Evolutionary conservation across 64 coral and sea anemone genomes (phyloP), one percentile per base, ranked within the genome.

Genomic region (Trachythela sp.): DNA sequence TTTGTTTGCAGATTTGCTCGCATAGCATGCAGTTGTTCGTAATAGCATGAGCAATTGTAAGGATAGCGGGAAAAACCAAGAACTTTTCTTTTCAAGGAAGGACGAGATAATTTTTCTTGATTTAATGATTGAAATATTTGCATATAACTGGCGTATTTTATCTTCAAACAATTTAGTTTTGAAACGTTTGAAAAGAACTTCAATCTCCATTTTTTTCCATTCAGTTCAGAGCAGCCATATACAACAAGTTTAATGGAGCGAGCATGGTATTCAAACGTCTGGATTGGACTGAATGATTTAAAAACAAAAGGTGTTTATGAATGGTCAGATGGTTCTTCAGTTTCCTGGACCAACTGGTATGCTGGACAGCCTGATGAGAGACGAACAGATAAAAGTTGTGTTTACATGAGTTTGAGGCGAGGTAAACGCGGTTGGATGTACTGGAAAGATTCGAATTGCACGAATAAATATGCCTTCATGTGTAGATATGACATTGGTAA

Each of bases 281-380:
- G 75, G 75, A 80, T 37, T 34, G 75, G 75, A 37, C 34, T 80
- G 20, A 80, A 80, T 39, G 75, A 80, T n/a, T n/a, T n/a, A 36
- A 80, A 80, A 80, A 80, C 75, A 80, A 80, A 80, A 39, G 75
- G 75, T 9, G 38, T 38, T 15, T 80, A 80, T 80, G 75, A 80
- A 80, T 80, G 75, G 75, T 80, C 75, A 0, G 75, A 80, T 37
- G 75, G 75, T 13, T 80, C 75, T 9, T 30, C 75, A 9, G 75
- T 80, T 11, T 80, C 75, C 17, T 80, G 75, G 75, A 80, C 75
- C 8, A 80, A 80, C 75, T 80, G 75, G 75, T 36, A 37, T 80
- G 75, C 20, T 80, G 75, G 13, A 37, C 75, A 80, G 75, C 75
- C 75, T 13, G 75, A 80, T 18, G 75, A 80, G 34, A 30, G 33